A percentile compares a stretch with the other conserved stretches of the same genome.
phyloP scores from a whole-genome alignment of 2,797 vertebrate species.

The Otolemur crassicaudatus region DNA sequence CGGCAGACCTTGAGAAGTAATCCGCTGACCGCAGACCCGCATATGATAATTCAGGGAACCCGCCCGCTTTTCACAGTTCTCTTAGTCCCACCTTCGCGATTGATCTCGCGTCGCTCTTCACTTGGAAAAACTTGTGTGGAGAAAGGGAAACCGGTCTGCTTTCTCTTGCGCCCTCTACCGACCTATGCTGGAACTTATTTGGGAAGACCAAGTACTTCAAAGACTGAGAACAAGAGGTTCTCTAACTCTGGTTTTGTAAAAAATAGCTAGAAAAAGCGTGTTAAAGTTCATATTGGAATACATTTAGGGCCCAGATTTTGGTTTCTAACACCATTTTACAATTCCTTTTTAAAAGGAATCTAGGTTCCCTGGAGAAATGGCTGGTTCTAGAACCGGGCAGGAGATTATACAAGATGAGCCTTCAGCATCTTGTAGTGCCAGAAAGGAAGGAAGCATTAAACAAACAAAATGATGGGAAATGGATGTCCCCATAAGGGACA shows the following conservation, averaged over 20 bases:
- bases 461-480: not conserved
- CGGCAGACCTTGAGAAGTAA: not conserved
- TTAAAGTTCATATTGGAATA: not conserved
- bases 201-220: not conserved
- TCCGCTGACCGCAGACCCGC: slow-evolving; percentile 48
- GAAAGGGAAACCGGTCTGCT: not conserved
- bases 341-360: not conserved
- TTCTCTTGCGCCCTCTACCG: slow-evolving; percentile 72
- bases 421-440: not conserved
- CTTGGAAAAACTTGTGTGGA: not conserved
- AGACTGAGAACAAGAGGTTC: not conserved
- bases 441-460: not conserved
- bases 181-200: not conserved
- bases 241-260: not conserved
- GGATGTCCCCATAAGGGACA: not conserved
- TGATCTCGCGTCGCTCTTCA: accelerated
- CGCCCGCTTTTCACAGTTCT: not conserved
- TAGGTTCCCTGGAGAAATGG: not conserved
- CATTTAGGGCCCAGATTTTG: not conserved
- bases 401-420: not conserved
- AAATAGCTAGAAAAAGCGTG: not conserved
- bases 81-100: not conserved
- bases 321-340: slow-evolving; percentile 10
- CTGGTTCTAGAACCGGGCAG: not conserved
- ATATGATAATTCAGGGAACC: slow-evolving; percentile 14